Conservation (phyloP, 2,113 vertebrate genomes). For the Pipa parva region DNA sequence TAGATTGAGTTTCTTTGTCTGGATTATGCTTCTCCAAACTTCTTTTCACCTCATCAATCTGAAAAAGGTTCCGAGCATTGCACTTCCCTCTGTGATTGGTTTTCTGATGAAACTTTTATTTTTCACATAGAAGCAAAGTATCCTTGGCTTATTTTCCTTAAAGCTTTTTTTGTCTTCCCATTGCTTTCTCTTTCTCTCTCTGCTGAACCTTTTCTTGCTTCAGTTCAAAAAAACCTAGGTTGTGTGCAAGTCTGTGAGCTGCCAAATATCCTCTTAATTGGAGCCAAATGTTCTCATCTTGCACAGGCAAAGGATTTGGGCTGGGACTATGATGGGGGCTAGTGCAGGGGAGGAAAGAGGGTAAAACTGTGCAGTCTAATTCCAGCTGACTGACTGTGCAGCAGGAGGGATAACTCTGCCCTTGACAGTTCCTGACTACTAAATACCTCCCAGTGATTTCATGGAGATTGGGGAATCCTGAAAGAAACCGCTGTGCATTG, state of each 20-base stretch:
- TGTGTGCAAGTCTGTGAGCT: constrained; percentile 54
- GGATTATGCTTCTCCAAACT: background rate
- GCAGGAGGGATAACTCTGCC: constrained; percentile 42
- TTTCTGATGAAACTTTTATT: no score
- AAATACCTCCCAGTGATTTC: constrained; percentile 12
- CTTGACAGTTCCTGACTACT: constrained; percentile 47
- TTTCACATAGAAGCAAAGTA: background rate
- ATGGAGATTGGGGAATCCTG: background rate
- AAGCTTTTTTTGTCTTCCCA: background rate
- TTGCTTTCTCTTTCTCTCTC: constrained; percentile 14
- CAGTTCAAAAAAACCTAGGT: constrained; percentile 22
- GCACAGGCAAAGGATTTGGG: constrained; percentile 52
- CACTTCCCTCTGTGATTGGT: no score
- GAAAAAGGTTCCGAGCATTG: no score
- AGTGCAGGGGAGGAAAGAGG: constrained; percentile 51
- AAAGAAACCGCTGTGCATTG: background rate
- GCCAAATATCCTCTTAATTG: constrained; percentile 49
- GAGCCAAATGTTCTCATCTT: constrained; percentile 56
- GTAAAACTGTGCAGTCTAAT: constrained; percentile 25
- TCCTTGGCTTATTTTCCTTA: background rate
- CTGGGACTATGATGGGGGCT: constrained; percentile 55
- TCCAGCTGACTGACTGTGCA: constrained; percentile 42
- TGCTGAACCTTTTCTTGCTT: constrained; percentile 15
- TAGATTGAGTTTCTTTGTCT: background rate
- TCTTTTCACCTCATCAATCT: no score